These are phyloP conservation scores for Neosilurus hyrtlii DNA, from an alignment of 2,797 vertebrate genomes.

Conservation along the genomic window DNA sequence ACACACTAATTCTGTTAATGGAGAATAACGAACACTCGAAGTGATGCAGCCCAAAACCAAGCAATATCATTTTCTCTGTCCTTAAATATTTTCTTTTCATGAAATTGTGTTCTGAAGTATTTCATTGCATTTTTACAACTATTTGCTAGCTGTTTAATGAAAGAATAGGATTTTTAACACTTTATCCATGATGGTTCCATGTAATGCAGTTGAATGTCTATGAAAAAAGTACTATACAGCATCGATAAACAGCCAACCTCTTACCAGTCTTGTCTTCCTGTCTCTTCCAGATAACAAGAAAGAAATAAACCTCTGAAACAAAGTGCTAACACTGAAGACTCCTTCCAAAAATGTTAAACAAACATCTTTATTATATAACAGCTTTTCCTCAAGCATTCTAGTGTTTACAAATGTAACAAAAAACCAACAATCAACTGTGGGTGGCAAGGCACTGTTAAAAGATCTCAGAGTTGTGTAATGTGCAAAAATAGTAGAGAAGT, in stretches of 20 bases:
- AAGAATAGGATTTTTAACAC: neutral
- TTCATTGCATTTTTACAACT: neutral
- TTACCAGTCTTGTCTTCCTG: neutral
- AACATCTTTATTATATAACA: neutral
- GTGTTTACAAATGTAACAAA: too few species aligned
- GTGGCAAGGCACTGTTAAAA: too few species aligned
- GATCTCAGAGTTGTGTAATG: too few species aligned
- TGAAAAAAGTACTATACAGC: neutral
- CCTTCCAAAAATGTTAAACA: neutral
- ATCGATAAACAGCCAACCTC: neutral
- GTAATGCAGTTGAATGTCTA: neutral
- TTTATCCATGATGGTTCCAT: neutral
- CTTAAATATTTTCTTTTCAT: neutral
- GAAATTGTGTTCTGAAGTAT: too few species aligned
- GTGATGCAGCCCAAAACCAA: neutral
- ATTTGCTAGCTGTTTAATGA: neutral
- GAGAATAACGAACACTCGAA: neutral
- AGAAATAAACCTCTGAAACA: neutral
- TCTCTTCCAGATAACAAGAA: neutral
- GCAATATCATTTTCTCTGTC: neutral
- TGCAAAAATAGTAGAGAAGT: too few species aligned
- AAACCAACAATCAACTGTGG: too few species aligned
- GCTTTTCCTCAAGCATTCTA: too few species aligned
- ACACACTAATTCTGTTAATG: neutral
- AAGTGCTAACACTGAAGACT: neutral